Evolutionary conservation across 2,888 invertebrate species (phyloP), one percentile per base, ranked within the genome.

Genomic region (Bugulina stolonifera): DNA sequence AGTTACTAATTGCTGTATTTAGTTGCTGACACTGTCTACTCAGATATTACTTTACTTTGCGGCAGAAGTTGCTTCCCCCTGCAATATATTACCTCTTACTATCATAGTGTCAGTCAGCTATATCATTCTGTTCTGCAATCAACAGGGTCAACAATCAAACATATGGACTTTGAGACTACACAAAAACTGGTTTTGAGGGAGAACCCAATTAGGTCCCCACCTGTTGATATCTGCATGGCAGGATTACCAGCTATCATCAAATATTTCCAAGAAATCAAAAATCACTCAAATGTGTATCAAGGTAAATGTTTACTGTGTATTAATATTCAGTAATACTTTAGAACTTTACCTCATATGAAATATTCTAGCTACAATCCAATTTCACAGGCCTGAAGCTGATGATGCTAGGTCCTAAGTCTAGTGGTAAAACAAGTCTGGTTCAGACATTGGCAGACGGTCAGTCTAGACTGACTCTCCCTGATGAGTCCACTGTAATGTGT

Each of bases 391-490:
- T 78, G 29, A 78, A 77, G 71, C 73, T 77, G 22, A 70, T 78
- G 14, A 71, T 78, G 10, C 34, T 78, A 0, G 78, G 78, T 1
- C 69, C 73, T 18, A 35, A 69, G 2, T 73, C 73, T 35, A 70
- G 64, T 18, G 77, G 78, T 10, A 78, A 78, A 71, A 75, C 78
- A 14, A 77, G 76, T 69, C 71, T 78, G 18, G 71, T 77, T 0
- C 81, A 82, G 71, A 79, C 79, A 3, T 72, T 83, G 57, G 78
- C 81, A 1, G 83, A 83, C 73, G 79, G 80, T n/a, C 82, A 82
- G 73, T 73, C 81, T 0, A 74, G 81, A n/a, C 73, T 82, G 18
- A 77, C 79, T 0, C 77, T 79, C 27, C 79, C 80, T 3, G 77
- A 77, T 23, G 81, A 81, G 54, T 76, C 75, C 1, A 79, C 81